phyloP scores from a whole-genome alignment of 1,140 invertebrate species.

The Rhagoletis zephyria region DNA sequence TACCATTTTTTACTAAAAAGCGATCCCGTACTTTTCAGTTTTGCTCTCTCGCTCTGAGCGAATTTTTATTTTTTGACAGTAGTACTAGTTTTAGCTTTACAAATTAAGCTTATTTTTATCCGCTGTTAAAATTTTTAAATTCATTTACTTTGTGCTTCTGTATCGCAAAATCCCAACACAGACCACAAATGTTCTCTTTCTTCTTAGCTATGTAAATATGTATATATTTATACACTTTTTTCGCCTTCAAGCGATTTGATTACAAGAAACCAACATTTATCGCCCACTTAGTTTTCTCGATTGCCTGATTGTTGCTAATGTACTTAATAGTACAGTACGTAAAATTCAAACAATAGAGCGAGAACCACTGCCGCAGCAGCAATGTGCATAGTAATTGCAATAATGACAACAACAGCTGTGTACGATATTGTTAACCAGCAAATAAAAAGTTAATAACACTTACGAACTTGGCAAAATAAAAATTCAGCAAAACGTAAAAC shows the following conservation, averaged over 20 bases:
- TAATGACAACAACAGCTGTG: neutral
- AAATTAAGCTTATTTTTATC: neutral
- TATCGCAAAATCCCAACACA: too few species aligned
- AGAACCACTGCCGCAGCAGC: neutral
- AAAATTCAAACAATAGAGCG: neutral
- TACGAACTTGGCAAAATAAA: constrained; percentile 31
- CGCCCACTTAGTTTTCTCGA: constrained; percentile 22
- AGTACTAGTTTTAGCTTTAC: too few species aligned
- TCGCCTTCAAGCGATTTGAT: constrained; percentile 30
- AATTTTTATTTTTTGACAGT: too few species aligned
- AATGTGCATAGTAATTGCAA: neutral
- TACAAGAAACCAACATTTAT: constrained; percentile 46
- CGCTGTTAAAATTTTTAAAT: too few species aligned
- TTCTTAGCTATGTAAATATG: neutral
- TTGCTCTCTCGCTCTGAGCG: too few species aligned
- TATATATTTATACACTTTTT: neutral
- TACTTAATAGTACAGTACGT: neutral
- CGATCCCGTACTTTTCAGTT: too few species aligned
- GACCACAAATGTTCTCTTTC: too few species aligned
- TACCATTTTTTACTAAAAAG: too few species aligned
- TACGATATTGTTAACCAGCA: neutral
- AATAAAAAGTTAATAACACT: neutral
- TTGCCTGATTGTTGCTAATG: neutral
- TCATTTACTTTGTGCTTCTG: too few species aligned
- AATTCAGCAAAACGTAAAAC: neutral